These are phyloP conservation scores for Caenorhabditis sulstoni DNA, from an alignment of 2,888 invertebrate species.

Conservation along the genomic window DNA sequence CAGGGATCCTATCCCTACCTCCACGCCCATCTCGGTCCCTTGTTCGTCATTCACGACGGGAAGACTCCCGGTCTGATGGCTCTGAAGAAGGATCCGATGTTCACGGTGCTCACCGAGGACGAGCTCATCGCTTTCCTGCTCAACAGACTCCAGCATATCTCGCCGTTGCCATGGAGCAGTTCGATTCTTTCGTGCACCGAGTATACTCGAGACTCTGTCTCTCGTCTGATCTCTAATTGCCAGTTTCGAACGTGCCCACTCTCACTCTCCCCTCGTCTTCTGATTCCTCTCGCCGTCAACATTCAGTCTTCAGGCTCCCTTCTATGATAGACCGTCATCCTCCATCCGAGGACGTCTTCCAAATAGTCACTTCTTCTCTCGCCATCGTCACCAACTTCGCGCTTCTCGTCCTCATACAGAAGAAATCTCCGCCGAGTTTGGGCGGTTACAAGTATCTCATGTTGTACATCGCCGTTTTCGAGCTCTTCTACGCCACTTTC, in stretches of 20 bases:
- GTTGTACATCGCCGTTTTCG: conserved; percentile 10
- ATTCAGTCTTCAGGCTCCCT: neutral
- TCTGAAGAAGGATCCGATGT: conserved; percentile 11
- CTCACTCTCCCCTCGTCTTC: no score
- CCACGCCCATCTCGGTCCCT: no score
- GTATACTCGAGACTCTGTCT: no score
- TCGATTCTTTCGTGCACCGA: no score
- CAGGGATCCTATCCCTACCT: conserved; percentile 9
- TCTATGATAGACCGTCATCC: no score
- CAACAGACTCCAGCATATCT: no score
- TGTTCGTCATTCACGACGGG: conserved; percentile 11
- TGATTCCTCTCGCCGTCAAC: no score
- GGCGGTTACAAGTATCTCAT: conserved; percentile 9
- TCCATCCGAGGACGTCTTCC: conserved; percentile 1
- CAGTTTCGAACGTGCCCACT: no score
- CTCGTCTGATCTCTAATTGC: no score
- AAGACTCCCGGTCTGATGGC: neutral
- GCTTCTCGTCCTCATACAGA: neutral
- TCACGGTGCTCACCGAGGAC: conserved; percentile 5
- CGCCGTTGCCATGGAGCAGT: no score
- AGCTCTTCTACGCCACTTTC: conserved; percentile 8
- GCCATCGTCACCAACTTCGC: conserved; percentile 7
- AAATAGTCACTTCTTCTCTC: neutral
- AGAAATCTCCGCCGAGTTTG: conserved; percentile 2
- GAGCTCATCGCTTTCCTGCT: conserved; percentile 14